phyloP scores from a whole-genome alignment of 2,113 vertebrate genomes.

The Crotalus tigris region DNA sequence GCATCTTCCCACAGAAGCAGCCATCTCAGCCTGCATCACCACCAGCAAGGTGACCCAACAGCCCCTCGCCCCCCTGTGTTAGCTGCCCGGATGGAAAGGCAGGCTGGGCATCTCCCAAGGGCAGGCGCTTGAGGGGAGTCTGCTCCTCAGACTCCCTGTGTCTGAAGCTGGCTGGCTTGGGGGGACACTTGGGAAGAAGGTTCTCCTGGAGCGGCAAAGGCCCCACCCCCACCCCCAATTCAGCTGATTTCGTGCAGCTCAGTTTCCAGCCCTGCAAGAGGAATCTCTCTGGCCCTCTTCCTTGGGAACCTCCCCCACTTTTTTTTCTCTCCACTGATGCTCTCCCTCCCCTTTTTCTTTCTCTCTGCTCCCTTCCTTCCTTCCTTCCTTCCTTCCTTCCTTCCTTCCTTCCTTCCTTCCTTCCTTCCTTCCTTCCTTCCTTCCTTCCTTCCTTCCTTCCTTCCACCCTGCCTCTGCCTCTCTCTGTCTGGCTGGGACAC shows the following conservation, averaged over 20 bases:
- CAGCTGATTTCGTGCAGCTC: background rate
- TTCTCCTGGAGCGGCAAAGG: background rate
- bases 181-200: background rate
- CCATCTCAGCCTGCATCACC: background rate
- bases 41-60: background rate
- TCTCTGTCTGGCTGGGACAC: slow-evolving; percentile 51
- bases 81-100: background rate
- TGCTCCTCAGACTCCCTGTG: background rate
- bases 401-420: slow-evolving; percentile 36
- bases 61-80: background rate
- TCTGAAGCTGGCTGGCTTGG: background rate
- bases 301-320: background rate
- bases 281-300: background rate
- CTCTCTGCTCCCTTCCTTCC: slow-evolving; percentile 30
- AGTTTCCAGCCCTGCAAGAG: background rate
- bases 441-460: slow-evolving; percentile 43
- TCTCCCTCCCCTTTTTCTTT: slow-evolving; percentile 38
- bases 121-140: background rate
- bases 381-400: slow-evolving; percentile 24
- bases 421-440: slow-evolving; percentile 33
- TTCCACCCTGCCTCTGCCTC: slow-evolving; percentile 40
- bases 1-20: background rate
- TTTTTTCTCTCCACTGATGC: slow-evolving; percentile 19
- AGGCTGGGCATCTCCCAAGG: background rate
- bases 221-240: background rate